Conservation (phyloP, 1,140 invertebrate genomes). For the Drosophila watanabei region DNA sequence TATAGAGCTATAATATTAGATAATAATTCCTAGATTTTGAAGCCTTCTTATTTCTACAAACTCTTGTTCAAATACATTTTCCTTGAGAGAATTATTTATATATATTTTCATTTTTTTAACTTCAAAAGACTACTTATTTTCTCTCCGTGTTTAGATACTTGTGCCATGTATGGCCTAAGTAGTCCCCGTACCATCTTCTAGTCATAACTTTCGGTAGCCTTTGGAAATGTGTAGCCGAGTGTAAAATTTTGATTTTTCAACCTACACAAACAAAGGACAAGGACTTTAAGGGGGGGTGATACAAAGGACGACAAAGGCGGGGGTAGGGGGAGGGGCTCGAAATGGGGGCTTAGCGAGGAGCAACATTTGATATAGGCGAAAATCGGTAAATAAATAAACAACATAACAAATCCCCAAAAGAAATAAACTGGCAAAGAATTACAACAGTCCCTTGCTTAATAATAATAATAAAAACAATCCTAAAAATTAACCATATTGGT, state of each 20-base stretch:
- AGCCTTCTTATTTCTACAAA: no score
- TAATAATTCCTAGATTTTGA: no score
- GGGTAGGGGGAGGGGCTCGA: not conserved
- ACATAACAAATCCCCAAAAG: constrained; percentile 10
- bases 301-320: not conserved
- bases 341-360: constrained; percentile 7
- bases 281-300: not conserved
- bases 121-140: not conserved
- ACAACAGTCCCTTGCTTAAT: not conserved
- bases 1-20: no score
- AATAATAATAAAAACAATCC: not conserved
- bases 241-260: constrained; percentile 82
- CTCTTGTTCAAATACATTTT: no score
- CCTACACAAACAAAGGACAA: constrained; percentile 41
- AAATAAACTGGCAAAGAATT: not conserved
- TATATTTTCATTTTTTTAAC: no score
- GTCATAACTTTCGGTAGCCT: constrained; percentile 62
- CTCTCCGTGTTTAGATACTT: constrained; percentile 7
- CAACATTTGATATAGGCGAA: constrained; percentile 26
- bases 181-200: constrained; percentile 32
- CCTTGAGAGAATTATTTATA: no score
- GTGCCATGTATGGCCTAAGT: constrained; percentile 43
- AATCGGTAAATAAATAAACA: constrained; percentile 23
- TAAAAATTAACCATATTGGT: not conserved
- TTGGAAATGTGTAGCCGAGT: constrained; percentile 75